Base-by-base conservation (phyloP, 2,113 vertebrate genomes). In the Eleginops maclovinus region DNA sequence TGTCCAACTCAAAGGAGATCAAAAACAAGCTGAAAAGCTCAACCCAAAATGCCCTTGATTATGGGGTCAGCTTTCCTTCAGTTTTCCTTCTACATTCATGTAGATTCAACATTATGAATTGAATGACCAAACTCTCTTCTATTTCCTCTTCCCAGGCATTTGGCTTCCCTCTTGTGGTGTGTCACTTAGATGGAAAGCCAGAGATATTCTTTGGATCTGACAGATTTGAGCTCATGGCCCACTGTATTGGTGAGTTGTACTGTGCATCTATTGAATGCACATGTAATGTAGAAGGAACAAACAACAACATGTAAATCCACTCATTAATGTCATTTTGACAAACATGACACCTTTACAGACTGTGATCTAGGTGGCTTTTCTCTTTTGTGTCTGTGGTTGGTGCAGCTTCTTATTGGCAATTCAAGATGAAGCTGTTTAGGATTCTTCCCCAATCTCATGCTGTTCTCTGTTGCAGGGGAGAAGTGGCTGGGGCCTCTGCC, bases 191-290 rank as follows among this genome's bases (percentile, higher is more conserved):
- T 5, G 94, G 92, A 3, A 78, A 96, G 73, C 86, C 93, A 3
- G 91, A 97, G 69, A 81, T 96, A 79, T 94, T 97, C 59, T 99
- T 99, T 87, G 97, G 98, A 63, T 98, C 95, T 1, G 98, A 99
- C 91, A 91, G 97, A 69, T 94, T 98, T 87, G 98, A 99, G 83
- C 83, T 99, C 67, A 94, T 99, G 76, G 95, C 96, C 1, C 62
- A 92, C 12, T 24, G 94, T 58, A 94, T 99, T 21, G 97, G 98
- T 99, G 85, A 96, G 14, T 36, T 43, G 3, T 13, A 17, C 12
- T 36, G 22, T 15, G 13, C 16, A 31, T 46, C 41, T 54, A 54
- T 69, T 6, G 28, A 40, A 36, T 16, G 31, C 56, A 9, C 41
- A 56, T 2, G 1, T 12, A 8, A 49, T 77, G 15, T 4, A 4